These are phyloP conservation scores for Ramphastos sulfuratus DNA, from an alignment of 2,113 vertebrate species.

Conservation along the genomic window DNA sequence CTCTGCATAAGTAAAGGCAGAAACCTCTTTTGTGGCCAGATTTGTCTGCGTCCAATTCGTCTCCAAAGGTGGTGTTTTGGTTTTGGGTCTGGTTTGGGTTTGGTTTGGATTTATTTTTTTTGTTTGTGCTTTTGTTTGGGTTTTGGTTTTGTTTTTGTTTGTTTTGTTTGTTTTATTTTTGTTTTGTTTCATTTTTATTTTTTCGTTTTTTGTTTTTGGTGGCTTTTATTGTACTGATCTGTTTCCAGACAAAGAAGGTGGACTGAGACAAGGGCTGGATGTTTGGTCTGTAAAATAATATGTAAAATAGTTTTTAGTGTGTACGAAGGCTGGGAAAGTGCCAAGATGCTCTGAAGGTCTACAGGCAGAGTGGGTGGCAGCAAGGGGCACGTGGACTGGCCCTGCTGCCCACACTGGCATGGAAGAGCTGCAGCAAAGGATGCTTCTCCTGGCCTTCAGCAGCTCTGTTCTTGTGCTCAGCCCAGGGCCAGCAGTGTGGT, in stretches of 20 bases:
- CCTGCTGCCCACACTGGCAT: not conserved
- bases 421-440: not conserved
- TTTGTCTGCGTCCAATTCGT: slow-evolving; percentile 71
- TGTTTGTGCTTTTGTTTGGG: not conserved
- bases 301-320: slow-evolving; percentile 50
- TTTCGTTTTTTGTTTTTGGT: slow-evolving; percentile 25
- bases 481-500: not conserved
- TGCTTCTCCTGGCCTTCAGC: not conserved
- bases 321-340: not conserved
- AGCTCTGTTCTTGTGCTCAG: not conserved
- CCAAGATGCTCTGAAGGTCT: not conserved
- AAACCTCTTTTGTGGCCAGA: slow-evolving; percentile 63
- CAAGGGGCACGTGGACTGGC: not conserved
- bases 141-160: no score
- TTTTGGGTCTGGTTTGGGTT: no score
- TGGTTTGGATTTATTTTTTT: no score
- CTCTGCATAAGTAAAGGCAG: slow-evolving; percentile 57
- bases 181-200: no score
- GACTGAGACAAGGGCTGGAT: not conserved
- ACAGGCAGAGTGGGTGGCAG: not conserved
- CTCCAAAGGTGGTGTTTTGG: slow-evolving; percentile 63
- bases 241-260: slow-evolving; percentile 19
- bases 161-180: no score
- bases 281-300: slow-evolving; percentile 8
- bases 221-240: slow-evolving; percentile 65